phyloP scores from a whole-genome alignment of 2,888 invertebrate species.

The Bugulina stolonifera region DNA sequence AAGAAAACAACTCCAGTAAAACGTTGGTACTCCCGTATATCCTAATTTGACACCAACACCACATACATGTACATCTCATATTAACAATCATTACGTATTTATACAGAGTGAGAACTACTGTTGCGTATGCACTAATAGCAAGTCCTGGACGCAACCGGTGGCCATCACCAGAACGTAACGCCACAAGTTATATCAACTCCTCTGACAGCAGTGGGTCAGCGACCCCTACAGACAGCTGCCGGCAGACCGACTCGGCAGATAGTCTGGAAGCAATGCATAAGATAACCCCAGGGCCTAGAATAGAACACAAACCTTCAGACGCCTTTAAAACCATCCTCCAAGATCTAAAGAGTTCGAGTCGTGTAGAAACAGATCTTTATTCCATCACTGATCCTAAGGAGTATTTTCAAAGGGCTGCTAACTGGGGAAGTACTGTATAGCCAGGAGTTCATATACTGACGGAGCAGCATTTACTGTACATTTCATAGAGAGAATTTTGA shows the following conservation, averaged over 20 bases:
- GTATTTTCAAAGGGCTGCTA: slow-evolving; percentile 4
- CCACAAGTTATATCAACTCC: slow-evolving; percentile 20
- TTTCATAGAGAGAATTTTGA: too few species aligned
- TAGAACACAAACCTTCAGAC: not conserved
- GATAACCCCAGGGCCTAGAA: not conserved
- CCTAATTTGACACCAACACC: too few species aligned
- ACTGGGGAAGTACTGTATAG: not conserved
- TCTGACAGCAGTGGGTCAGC: not conserved
- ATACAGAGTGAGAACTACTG: not conserved
- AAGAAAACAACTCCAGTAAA: too few species aligned
- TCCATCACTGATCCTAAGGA: slow-evolving; percentile 9
- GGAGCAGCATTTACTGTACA: too few species aligned
- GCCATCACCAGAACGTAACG: slow-evolving; percentile 9
- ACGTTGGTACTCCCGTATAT: too few species aligned
- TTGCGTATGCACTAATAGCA: slow-evolving; percentile 6
- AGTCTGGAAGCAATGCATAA: slow-evolving; percentile 16
- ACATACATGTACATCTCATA: too few species aligned
- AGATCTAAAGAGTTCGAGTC: not conserved
- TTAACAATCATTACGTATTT: too few species aligned
- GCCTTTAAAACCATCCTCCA: not conserved
- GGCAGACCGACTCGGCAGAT: not conserved
- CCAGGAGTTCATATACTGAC: too few species aligned
- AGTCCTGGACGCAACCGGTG: slow-evolving; percentile 14
- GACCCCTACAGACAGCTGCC: not conserved
- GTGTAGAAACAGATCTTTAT: not conserved